phyloP scores from a whole-genome alignment of 2,113 vertebrate species.

The Falcunculus frontatus region DNA sequence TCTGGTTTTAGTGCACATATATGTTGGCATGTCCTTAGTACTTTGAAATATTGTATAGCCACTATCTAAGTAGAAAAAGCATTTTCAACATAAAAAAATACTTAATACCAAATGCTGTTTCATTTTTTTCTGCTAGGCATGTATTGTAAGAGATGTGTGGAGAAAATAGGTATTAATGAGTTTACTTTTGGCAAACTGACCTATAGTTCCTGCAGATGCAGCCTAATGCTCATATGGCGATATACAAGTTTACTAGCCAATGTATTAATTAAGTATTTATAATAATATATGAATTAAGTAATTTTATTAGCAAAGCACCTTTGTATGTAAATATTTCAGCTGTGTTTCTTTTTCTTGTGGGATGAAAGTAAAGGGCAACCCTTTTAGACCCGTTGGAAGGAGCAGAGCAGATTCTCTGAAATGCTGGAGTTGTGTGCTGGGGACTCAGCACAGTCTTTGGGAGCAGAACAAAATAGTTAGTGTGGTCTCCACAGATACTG shows the following conservation, averaged over 20 bases:
- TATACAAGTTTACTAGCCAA: background rate
- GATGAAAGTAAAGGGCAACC: background rate
- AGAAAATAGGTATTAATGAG: background rate
- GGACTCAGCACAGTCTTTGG: background rate
- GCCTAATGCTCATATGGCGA: background rate
- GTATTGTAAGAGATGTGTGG: background rate
- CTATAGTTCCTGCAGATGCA: background rate
- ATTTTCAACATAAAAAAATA: background rate
- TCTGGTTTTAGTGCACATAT: background rate
- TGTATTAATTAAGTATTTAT: background rate
- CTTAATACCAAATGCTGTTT: background rate
- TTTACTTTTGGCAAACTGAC: background rate
- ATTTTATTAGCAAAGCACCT: background rate
- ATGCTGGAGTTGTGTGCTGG: accelerated
- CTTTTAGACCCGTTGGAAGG: background rate
- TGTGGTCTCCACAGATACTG: background rate
- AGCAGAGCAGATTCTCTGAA: background rate
- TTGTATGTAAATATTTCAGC: background rate
- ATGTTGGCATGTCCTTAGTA: background rate
- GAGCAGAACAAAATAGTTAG: background rate
- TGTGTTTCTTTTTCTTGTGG: background rate
- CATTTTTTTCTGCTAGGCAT: background rate
- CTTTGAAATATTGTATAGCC: background rate
- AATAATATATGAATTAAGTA: background rate
- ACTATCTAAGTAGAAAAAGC: background rate